Evolutionary conservation across 2,113 vertebrate genomes (phyloP).

Genomic region (Saccopteryx bilineata): DNA sequence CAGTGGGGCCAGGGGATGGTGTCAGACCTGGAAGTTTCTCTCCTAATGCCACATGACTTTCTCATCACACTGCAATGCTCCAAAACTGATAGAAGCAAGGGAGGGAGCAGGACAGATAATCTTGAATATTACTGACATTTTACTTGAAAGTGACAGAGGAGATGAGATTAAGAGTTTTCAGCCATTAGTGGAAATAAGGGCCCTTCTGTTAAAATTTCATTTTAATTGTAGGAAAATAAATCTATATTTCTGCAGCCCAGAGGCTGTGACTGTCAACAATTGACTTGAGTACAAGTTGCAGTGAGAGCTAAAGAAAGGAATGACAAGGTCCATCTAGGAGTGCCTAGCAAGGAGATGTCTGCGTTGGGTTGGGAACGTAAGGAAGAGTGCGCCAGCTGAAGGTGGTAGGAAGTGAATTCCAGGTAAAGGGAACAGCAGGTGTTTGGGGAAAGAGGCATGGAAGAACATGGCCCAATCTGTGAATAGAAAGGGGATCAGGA

Average conservation of each 20-base stretch:
- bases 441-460: neutral
- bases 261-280: neutral
- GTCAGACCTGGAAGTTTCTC: neutral
- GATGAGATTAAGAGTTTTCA: neutral
- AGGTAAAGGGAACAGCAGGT: neutral
- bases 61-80: neutral
- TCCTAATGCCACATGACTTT: neutral
- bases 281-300: neutral
- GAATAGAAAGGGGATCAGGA: neutral
- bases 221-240: slow-evolving; percentile 11
- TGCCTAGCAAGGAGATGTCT: neutral
- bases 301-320: neutral
- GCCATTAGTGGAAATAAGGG: neutral
- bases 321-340: neutral
- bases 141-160: neutral
- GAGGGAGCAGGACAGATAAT: neutral
- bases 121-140: neutral
- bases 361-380: neutral
- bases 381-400: neutral
- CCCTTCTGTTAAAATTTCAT: neutral
- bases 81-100: neutral
- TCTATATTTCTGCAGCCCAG: neutral
- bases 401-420: no score
- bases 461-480: rapidly evolving
- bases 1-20: neutral